Evolutionary conservation across 2,797 vertebrate genomes (phyloP), one percentile per base, ranked within the genome.

Genomic region (Onychomys leucogaster): DNA sequence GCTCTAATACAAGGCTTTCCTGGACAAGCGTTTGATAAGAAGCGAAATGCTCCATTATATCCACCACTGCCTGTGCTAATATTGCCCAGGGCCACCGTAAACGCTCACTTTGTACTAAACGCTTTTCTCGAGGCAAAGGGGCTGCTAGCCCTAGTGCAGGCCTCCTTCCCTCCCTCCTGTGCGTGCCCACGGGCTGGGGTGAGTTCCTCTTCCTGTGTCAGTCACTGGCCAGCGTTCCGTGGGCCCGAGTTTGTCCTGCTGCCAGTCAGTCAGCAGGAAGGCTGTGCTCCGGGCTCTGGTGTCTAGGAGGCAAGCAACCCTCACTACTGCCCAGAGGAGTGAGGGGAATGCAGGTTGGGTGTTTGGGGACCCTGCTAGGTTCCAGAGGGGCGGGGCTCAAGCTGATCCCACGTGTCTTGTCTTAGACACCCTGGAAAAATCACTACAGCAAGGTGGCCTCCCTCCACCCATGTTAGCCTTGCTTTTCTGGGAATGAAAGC

Each of bases 61-160:
- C 98, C 98, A 97, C 97, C 98, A 96, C 97, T 76, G 98, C 98
- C 98, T 75, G 98, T 98, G 98, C 98, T 99, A 98, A 98, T 98
- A 99, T 98, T 98, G 99, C 99, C 99, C 98, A 98, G 98, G 99
- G 99, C 99, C 98, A 98, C 98, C 98, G 98, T 99, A 99, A 99
- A 99, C 92, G 99, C 98, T 99, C 99, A 97, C 98, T 99, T 99
- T 99, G 98, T 99, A 99, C 98, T 98, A 98, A 99, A 98, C 98
- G 98, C 95, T 98, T 98, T 98, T 97, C 97, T 98, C 83, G 80
- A 89, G 95, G 98, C 95, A 96, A 98, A 98, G 98, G 98, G 98
- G 97, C 98, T 97, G 97, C 98, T 97, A 97, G 98, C 98, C 97
- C 95, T 85, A 75, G 94, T 95, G 97, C 96, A 46, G 96, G 96